These are phyloP conservation scores for Podarcis siculus DNA, from an alignment of 2,797 vertebrate genomes.

Conservation along the genomic window DNA sequence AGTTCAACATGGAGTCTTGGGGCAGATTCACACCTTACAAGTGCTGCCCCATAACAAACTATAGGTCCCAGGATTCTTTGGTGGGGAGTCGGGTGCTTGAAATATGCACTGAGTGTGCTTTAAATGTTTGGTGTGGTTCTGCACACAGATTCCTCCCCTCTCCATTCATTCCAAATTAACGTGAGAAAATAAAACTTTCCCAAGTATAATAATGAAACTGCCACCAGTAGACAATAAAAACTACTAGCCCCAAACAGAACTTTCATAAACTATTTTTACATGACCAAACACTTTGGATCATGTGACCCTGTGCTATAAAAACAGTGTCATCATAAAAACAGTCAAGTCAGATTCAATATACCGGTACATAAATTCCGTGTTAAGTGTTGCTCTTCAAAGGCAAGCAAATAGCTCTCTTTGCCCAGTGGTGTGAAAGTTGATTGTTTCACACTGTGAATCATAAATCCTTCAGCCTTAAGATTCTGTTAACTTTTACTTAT, in stretches of 20 bases:
- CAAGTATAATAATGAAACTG: slow-evolving; percentile 9
- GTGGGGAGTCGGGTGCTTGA: too few relatives aligned
- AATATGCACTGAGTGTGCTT: neutral
- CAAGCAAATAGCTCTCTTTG: slow-evolving; percentile 59
- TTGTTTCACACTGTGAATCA: slow-evolving; percentile 60
- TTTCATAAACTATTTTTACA: slow-evolving; percentile 27
- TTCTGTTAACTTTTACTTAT: slow-evolving; percentile 71
- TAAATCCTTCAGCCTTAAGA: slow-evolving; percentile 65
- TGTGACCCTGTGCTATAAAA: slow-evolving; percentile 27
- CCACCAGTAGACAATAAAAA: slow-evolving; percentile 26
- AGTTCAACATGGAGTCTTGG: neutral
- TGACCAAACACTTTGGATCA: slow-evolving; percentile 6
- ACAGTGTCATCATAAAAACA: slow-evolving; percentile 1
- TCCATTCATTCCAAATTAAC: neutral
- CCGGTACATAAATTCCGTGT: slow-evolving; percentile 13
- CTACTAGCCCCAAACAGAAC: slow-evolving; percentile 33
- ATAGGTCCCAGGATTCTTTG: too few relatives aligned
- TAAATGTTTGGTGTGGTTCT: neutral
- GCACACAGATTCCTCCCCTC: too few relatives aligned
- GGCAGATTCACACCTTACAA: too few relatives aligned
- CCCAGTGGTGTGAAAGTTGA: slow-evolving; percentile 49
- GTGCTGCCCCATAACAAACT: too few relatives aligned
- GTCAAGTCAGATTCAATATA: slow-evolving; percentile 25
- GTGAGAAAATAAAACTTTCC: neutral
- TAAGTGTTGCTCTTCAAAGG: slow-evolving; percentile 31